A percentile compares a stretch with the other conserved stretches of the same genome.
These are phyloP conservation scores for Acronicta aceris DNA, from an alignment of 2,888 invertebrate genomes.

Conservation along the genomic window DNA sequence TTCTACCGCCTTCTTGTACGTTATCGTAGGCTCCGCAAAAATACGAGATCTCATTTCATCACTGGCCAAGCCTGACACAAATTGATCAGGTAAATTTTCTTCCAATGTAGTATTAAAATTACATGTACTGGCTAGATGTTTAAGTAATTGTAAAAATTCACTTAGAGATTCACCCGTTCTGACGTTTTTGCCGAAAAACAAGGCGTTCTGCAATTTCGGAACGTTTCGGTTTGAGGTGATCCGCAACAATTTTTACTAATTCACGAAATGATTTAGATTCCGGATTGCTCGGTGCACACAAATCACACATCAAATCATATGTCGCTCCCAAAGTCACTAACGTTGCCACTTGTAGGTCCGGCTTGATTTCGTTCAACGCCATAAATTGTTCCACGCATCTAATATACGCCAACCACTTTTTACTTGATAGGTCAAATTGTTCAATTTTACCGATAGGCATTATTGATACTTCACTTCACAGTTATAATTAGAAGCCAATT, in stretches of 20 bases:
- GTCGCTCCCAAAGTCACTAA: not conserved
- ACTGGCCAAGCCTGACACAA: not conserved
- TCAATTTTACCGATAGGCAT: conserved; percentile 6
- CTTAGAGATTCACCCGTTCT: conserved; percentile 8
- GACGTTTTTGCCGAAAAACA: not conserved
- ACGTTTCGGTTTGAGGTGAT: conserved; percentile 2
- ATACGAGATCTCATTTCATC: conserved; percentile 8
- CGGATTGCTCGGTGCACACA: conserved; percentile 2
- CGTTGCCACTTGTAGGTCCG: conserved; percentile 4
- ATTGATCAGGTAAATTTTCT: no score
- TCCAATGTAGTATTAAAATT: no score
- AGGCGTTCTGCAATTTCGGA: conserved; percentile 1
- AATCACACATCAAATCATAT: conserved; percentile 5
- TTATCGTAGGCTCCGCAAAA: conserved; percentile 8
- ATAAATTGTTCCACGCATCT: conserved; percentile 6
- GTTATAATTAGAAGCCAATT: no score
- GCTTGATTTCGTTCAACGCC: not conserved
- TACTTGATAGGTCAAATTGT: not conserved
- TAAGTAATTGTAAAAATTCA: conserved; percentile 2
- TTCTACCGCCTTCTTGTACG: conserved; percentile 7
- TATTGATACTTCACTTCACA: no score
- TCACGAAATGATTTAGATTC: not conserved
- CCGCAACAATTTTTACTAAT: not conserved
- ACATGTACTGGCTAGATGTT: not conserved
- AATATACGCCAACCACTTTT: conserved; percentile 3